Evolutionary conservation across 2,888 invertebrate species (phyloP).

Genomic region (Zhuqinia jingwanae): DNA sequence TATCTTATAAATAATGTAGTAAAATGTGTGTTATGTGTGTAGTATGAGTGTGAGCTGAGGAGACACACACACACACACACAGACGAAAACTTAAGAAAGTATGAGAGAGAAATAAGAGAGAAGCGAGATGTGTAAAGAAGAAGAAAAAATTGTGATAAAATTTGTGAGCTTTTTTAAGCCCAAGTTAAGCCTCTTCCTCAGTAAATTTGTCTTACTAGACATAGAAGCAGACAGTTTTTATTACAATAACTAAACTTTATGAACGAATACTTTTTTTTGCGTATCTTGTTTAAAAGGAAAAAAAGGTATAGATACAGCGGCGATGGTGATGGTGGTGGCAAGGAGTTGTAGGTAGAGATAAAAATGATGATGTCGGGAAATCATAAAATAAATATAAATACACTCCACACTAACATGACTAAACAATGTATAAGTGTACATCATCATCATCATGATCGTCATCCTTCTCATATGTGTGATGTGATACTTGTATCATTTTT

Average conservation of each 20-base stretch:
- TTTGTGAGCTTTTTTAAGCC: constrained; percentile 53
- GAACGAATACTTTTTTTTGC: constrained; percentile 24
- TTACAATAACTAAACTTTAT: constrained; percentile 54
- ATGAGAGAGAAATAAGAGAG: background rate
- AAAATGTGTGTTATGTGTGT: no score
- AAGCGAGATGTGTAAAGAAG: constrained; percentile 20
- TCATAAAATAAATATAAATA: background rate
- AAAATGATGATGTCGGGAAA: background rate
- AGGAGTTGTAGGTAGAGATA: background rate
- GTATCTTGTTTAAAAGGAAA: background rate
- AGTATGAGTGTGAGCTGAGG: background rate
- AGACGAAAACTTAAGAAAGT: background rate
- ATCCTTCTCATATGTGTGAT: constrained; percentile 10
- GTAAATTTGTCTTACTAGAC: constrained; percentile 28
- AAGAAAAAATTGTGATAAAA: constrained; percentile 60
- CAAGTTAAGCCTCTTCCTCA: constrained; percentile 31
- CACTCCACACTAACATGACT: background rate
- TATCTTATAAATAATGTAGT: constrained; percentile 18
- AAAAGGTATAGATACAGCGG: no score
- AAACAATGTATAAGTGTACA: background rate
- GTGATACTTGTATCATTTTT: constrained; percentile 23
- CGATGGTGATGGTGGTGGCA: no score
- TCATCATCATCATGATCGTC: background rate
- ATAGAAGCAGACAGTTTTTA: constrained; percentile 61
- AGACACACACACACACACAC: background rate